Evolutionary conservation across 2,888 invertebrate genomes (phyloP), one percentile per base, ranked within the genome.

Genomic region (Fragum fragum): DNA sequence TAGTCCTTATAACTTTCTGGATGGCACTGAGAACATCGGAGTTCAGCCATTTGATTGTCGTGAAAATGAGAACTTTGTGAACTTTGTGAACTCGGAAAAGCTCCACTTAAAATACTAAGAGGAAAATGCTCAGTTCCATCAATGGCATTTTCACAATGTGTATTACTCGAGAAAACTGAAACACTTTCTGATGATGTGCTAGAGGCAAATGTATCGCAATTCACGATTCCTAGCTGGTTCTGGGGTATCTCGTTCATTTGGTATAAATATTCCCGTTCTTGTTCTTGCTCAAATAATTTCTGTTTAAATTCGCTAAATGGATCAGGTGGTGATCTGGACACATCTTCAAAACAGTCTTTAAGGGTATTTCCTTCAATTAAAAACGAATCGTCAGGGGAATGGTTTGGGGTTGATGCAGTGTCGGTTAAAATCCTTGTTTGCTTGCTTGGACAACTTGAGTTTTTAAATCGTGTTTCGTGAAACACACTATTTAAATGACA

Each of bases 1-100:
- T 70, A 70, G 53, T 52, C 53, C 29, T 70, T 70, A 70, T 70
- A 70, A 28, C 53, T 53, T 14, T 52, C 28, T 11, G 70, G 70
- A 53, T 70, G 47, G 28, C 70, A 70, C 7, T n/a, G 26, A 21
- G 16, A 23, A 28, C 70, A 70, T 16, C n/a, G 18, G 28, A 52
- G 28, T 26, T 47, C 42, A 11, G 70, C 21, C 29, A 70, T 70
- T 53, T 29, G 53, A 21, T 70, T 29, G 11, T 28, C n/a, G 47
- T 70, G 70, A 21, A 52, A 52, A 16, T 16, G 52, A n/a, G 52
- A 28, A n/a, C 6, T 29, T 32, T 61, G 14, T 32, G 14, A 18
- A 18, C 61, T 28, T 32, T 14, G 61, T 29, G 29, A 32, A 18
- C 18, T 16, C 11, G 61, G 61, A 61, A 61, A 61, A 29, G 32